Base-by-base conservation (phyloP, 1,140 invertebrate species). In the Planococcus citri region DNA sequence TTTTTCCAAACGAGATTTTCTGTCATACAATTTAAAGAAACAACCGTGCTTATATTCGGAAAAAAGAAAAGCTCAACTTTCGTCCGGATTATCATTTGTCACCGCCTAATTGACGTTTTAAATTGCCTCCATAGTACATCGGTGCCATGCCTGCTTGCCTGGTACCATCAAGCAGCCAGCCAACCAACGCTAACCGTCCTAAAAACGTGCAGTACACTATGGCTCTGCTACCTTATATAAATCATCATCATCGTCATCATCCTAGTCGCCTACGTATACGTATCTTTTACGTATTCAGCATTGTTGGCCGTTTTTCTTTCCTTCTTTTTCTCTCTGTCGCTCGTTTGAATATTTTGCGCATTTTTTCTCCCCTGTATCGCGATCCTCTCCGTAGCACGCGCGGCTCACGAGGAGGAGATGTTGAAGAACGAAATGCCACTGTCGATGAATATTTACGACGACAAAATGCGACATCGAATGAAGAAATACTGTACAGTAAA, bases 11-110 rank as follows among this genome's bases (percentile, higher is more conserved):
- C 41, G 41, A 51, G 41, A 51, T 51, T 51, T 51, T 20, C 12
- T 51, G 41, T 51, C 41, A 51, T 51, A 51, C 41, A 51, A 51
- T 51, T 51, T 51, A 51, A 51, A 51, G 41, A 51, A 51, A 51
- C 41, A 51, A 20, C 41, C 41, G n/a, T 51, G 6, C 41, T 51
- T 51, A 51, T 51, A 51, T 51, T 51, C 17, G 41, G 29, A 33
- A 33, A 33, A 51, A 51, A 51, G 41, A 51, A 51, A 51, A 51
- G 41, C 41, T 51, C 41, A 17, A 51, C 41, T 51, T 51, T 51
- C 41, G 10, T 51, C n/a, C 12, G 41, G 41, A 51, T 51, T 51
- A 51, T 51, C 41, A 51, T 51, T 51, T 51, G 41, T 51, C 41
- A 51, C 17, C 41, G 10, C 41, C n/a, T 51, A 51, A 51, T 51